phyloP scores from a whole-genome alignment of 2,888 invertebrate species.

The Sarcophaga variegata region DNA sequence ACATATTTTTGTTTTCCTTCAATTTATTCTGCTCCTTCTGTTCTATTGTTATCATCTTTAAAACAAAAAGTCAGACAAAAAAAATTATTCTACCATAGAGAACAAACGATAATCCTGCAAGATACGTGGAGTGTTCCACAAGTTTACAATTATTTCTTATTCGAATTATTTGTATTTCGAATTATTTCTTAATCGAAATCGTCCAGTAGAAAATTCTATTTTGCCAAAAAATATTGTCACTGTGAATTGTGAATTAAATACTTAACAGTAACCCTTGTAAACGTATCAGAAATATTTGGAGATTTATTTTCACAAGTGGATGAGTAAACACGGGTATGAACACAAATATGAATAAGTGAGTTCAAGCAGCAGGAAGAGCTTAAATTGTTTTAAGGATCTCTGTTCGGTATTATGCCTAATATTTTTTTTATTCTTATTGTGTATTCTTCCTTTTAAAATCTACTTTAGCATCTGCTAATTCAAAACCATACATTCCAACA shows the following conservation, averaged over 20 bases:
- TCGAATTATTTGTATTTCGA: too few species aligned
- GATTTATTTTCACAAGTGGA: constrained; percentile 25
- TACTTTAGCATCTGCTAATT: constrained; percentile 39
- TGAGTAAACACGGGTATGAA: background rate
- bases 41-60: constrained; percentile 23
- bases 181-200: too few species aligned
- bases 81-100: background rate
- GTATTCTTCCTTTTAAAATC: background rate
- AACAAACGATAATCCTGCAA: constrained; percentile 41
- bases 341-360: constrained; percentile 29
- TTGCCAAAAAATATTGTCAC: too few species aligned
- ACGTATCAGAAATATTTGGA: background rate
- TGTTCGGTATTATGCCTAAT: background rate
- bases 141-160: background rate
- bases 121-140: background rate
- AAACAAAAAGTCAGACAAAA: constrained; percentile 38
- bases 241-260: too few species aligned
- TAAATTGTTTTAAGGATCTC: constrained; percentile 30
- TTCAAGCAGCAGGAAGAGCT: constrained; percentile 50
- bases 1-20: constrained; percentile 5
- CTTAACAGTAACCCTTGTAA: background rate
- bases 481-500: too few species aligned
- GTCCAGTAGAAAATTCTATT: too few species aligned
- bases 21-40: constrained; percentile 8
- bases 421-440: background rate